These are phyloP conservation scores for Oncorhynchus gorbuscha DNA, from an alignment of 2,113 vertebrate species.

Conservation along the genomic window DNA sequence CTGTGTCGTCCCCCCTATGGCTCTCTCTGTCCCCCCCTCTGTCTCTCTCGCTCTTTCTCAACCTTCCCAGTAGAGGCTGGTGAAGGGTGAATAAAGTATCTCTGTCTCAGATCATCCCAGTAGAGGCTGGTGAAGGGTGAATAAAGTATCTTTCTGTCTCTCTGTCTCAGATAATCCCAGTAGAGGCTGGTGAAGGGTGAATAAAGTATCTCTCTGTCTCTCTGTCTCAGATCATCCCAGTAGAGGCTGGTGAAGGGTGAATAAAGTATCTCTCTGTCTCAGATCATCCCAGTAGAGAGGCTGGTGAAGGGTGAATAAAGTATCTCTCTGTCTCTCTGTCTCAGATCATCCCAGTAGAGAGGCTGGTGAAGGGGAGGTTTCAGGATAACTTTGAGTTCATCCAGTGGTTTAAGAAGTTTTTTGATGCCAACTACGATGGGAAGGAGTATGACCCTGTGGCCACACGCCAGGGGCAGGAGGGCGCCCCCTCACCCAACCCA, in stretches of 20 bases:
- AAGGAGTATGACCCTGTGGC: slow-evolving; percentile 93
- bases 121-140: no score
- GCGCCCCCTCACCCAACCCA: slow-evolving; percentile 81
- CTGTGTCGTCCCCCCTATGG: no score
- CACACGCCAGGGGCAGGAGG: slow-evolving; percentile 88
- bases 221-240: no score
- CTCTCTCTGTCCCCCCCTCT: no score
- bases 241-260: no score
- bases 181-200: slow-evolving; percentile 90
- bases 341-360: slow-evolving; percentile 94
- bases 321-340: slow-evolving; percentile 24
- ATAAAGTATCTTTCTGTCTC: slow-evolving; percentile 7
- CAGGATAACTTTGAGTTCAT: slow-evolving; percentile 99
- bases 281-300: slow-evolving; percentile 95
- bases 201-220: no score
- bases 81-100: no score
- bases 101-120: no score
- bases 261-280: slow-evolving; percentile 29
- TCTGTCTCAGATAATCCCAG: slow-evolving; percentile 85
- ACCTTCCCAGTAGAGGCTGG: no score
- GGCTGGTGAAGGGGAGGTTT: slow-evolving; percentile 93
- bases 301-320: slow-evolving; percentile 67
- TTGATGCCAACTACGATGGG: slow-evolving; percentile 94
- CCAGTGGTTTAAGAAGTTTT: slow-evolving; percentile 98
- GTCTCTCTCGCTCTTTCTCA: slow-evolving; percentile 7